Evolutionary conservation across 92 coral and sea anemone species (phyloP).

Genomic region (Porites lobata): DNA sequence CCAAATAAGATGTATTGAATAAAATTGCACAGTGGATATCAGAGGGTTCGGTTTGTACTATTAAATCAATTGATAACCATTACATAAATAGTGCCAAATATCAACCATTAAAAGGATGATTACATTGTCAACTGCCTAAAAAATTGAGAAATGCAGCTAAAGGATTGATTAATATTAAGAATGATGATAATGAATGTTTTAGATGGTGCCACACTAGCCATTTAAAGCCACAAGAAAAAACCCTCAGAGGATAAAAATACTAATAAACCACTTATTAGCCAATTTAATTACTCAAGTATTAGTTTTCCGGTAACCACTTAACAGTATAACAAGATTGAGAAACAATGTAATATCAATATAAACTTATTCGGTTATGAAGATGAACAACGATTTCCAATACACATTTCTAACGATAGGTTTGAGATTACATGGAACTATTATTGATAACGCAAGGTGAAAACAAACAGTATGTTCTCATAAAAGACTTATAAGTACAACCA

Average conservation of each 20-base stretch:
- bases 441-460: slow-evolving; percentile 15
- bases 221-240: background rate
- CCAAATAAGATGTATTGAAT: slow-evolving; percentile 1
- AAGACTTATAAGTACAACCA: background rate
- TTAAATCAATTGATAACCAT: background rate
- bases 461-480: slow-evolving; percentile 35
- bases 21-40: background rate
- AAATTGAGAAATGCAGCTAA: slow-evolving; percentile 24
- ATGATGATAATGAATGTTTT: slow-evolving; percentile 32
- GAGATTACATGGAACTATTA: background rate
- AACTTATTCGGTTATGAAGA: slow-evolving; percentile 8
- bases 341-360: background rate
- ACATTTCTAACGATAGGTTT: slow-evolving; percentile 13
- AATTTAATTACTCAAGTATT: background rate
- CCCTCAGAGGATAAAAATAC: too few relatives aligned
- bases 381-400: slow-evolving; percentile 7
- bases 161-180: slow-evolving; percentile 32
- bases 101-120: background rate
- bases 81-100: too few relatives aligned
- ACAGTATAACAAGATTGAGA: slow-evolving; percentile 15
- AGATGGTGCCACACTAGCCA: background rate
- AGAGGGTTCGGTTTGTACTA: background rate
- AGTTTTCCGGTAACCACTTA: background rate
- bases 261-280: background rate
- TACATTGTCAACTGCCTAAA: background rate